Percentiles rank a stretch among this genome's conserved stretches.
Conservation (phyloP, 2,888 invertebrate genomes). For the Apodemia zela region DNA sequence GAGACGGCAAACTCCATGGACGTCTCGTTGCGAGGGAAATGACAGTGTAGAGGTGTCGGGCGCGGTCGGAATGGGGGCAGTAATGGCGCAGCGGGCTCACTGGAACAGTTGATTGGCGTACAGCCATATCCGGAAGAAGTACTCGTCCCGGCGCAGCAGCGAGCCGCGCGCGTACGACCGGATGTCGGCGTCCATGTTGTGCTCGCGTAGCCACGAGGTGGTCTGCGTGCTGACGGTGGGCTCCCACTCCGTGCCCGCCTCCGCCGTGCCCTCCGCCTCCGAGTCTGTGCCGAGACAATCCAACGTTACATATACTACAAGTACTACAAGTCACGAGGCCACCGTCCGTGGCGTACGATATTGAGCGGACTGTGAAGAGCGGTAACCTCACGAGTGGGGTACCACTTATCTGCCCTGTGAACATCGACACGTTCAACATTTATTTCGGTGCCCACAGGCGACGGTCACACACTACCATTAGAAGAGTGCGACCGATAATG, state of each 20-base stretch:
- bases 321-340: too few relatives aligned
- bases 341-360: too few relatives aligned
- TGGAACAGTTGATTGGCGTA: slow-evolving; percentile 91
- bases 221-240: slow-evolving; percentile 94
- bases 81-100: slow-evolving; percentile 53
- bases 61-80: neutral
- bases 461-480: too few relatives aligned
- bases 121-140: slow-evolving; percentile 97
- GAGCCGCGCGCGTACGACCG: slow-evolving; percentile 93
- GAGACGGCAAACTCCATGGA: neutral
- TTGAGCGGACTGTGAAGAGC: too few relatives aligned
- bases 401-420: too few relatives aligned
- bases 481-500: too few relatives aligned
- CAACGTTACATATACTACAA: too few relatives aligned
- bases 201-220: slow-evolving; percentile 95
- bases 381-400: too few relatives aligned
- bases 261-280: slow-evolving; percentile 64
- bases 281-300: slow-evolving; percentile 52
- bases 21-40: neutral
- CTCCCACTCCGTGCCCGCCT: slow-evolving; percentile 83
- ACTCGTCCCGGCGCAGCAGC: slow-evolving; percentile 92
- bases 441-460: too few relatives aligned
- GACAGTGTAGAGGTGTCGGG: too few relatives aligned
- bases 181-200: slow-evolving; percentile 96
- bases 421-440: too few relatives aligned